These are phyloP conservation scores for Fratercula arctica DNA, from an alignment of 2,797 vertebrate species.

Conservation along the genomic window DNA sequence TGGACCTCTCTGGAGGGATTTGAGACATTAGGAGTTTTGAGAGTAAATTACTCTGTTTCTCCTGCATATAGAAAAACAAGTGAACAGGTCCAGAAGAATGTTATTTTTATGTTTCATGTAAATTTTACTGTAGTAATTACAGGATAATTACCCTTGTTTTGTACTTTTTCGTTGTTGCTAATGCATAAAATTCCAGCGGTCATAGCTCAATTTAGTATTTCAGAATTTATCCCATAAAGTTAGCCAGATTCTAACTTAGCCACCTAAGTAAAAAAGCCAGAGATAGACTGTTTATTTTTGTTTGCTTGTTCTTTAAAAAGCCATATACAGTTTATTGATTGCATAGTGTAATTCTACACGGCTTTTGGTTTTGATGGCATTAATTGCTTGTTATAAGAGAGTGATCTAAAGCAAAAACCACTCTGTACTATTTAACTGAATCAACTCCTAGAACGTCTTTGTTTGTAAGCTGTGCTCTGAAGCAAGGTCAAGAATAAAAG, in stretches of 20 bases:
- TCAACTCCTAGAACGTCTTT: not conserved
- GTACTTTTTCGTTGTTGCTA: not conserved
- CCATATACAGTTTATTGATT: not conserved
- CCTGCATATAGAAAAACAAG: not conserved
- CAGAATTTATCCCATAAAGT: not conserved
- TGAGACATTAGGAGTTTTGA: not conserved
- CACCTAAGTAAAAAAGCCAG: not conserved
- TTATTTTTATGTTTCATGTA: not conserved
- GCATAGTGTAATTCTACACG: rapidly evolving
- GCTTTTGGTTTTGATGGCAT: not conserved
- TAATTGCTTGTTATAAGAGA: not conserved
- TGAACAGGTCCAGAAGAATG: not conserved
- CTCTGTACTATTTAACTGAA: not conserved
- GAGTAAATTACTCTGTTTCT: not conserved
- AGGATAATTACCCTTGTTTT: not conserved
- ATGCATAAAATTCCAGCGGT: not conserved
- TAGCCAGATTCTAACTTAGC: not conserved
- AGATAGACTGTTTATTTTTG: not conserved
- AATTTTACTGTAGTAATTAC: not conserved
- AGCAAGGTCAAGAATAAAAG: not conserved
- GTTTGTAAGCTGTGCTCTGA: not conserved
- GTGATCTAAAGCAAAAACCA: not conserved
- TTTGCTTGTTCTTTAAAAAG: not conserved
- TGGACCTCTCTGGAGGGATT: not conserved
- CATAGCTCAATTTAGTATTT: not conserved